Base-by-base conservation (phyloP, 2,113 vertebrate genomes). In the Lampris incognitus region DNA sequence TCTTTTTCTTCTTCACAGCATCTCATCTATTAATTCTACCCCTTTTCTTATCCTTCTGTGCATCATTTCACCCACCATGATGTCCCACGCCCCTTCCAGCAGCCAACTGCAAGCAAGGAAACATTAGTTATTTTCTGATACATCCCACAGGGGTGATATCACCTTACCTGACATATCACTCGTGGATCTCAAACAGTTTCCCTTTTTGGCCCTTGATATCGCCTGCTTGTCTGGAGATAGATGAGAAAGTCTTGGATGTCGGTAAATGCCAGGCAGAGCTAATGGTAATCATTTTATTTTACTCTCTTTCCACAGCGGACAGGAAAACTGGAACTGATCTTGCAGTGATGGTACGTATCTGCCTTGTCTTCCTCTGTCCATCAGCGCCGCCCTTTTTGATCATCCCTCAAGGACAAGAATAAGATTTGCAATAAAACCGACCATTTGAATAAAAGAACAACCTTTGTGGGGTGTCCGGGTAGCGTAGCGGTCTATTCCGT, bases 271-370 rank as follows among this genome's bases (percentile, higher is more conserved):
- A 38, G 9, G 52, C 40, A 1, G 52, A 48, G 36, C 8, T 38
- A 40, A 4, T 59, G 40, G 7, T 76, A 10, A 73, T 13, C 9
- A 24, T 78, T n/a, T 49, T 3, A 3, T 54, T 9, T 72, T 65
- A 24, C 60, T 72, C 40, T 65, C 81, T 70, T 78, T 90, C 0
- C 66, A 36, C 86, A 95, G 94, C 69, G 92, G 95, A 85, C 88
- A 95, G 89, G 95, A 95, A 75, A 94, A 84, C 92, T 96, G 95
- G 96, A 95, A 91, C 70, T 94, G 92, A 93, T 82, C 69, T n/a
- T 46, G 6, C n/a, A 70, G 54, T 69, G 8, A 10, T 66, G 84
- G 94, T 94, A 71, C 83, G 85, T 71, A 46, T 38, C 67, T 3
- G 5, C 48, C 6, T 24, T 57, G 5, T 54, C 38, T n/a, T 2